Conservation (phyloP, 2,888 invertebrate species). For the Drosophila melanosoma region DNA sequence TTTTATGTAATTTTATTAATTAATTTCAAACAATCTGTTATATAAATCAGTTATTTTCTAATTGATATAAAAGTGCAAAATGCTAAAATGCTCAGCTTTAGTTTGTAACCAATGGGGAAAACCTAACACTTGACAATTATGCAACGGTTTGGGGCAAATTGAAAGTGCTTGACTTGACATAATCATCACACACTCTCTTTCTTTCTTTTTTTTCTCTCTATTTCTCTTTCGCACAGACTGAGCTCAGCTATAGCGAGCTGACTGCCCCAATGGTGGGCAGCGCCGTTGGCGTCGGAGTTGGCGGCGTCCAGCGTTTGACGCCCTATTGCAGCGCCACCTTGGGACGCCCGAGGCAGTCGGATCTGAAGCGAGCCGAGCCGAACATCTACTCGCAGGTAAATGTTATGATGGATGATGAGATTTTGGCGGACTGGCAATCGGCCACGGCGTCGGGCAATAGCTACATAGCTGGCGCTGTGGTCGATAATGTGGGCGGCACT, state of each 20-base stretch:
- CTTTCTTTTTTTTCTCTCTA: background rate
- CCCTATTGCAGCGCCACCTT: slow-evolving; percentile 85
- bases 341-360: slow-evolving; percentile 84
- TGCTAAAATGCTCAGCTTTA: background rate
- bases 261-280: slow-evolving; percentile 72
- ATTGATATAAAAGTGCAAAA: background rate
- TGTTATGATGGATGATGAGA: slow-evolving; percentile 82
- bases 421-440: slow-evolving; percentile 72
- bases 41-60: background rate
- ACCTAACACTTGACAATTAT: slow-evolving; percentile 36
- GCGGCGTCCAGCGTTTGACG: slow-evolving; percentile 80
- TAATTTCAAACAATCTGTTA: background rate
- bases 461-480: slow-evolving; percentile 72
- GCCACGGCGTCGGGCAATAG: slow-evolving; percentile 66
- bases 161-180: slow-evolving; percentile 45
- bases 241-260: slow-evolving; percentile 83
- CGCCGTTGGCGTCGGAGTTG: slow-evolving; percentile 45
- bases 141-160: slow-evolving; percentile 26
- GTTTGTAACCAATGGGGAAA: background rate
- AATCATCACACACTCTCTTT: background rate
- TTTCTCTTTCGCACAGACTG: slow-evolving; percentile 73
- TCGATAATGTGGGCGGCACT: slow-evolving; percentile 71
- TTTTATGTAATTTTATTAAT: background rate
- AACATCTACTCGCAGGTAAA: slow-evolving; percentile 85
- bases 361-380: slow-evolving; percentile 84